Evolutionary conservation across 2,797 vertebrate species (phyloP).

Genomic region (Chiroxiphia lanceolata): DNA sequence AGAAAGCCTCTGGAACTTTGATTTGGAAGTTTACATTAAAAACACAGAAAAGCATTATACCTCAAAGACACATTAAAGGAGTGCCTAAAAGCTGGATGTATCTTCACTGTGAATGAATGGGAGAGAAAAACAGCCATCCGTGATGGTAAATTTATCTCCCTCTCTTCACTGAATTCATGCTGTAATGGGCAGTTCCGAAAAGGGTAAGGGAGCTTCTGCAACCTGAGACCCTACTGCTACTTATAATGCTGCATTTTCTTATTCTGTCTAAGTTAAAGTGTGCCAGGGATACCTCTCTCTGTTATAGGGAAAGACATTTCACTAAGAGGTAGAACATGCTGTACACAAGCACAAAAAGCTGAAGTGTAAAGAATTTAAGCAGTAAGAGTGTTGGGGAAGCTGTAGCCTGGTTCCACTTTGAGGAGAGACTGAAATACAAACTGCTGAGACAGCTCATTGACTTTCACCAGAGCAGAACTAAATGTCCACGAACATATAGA

Average conservation of each 20-base stretch:
- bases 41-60: neutral
- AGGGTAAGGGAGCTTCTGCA: neutral
- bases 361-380: conserved; percentile 41
- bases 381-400: neutral
- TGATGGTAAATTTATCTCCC: neutral
- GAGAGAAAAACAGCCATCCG: neutral
- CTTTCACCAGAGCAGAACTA: neutral
- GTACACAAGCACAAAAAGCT: conserved; percentile 27
- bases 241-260: neutral
- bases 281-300: neutral
- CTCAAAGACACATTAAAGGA: neutral
- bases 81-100: neutral
- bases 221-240: neutral
- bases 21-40: neutral
- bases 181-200: neutral
- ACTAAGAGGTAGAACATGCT: neutral
- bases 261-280: neutral
- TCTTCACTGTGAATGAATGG: neutral
- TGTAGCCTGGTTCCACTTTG: conserved; percentile 47
- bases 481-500: neutral
- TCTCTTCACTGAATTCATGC: neutral
- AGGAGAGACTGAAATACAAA: conserved; percentile 41
- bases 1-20: neutral
- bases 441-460: conserved; percentile 39
- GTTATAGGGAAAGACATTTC: neutral